Evolutionary conservation across 2,888 invertebrate species (phyloP).

Genomic region (Epiblema foenella): DNA sequence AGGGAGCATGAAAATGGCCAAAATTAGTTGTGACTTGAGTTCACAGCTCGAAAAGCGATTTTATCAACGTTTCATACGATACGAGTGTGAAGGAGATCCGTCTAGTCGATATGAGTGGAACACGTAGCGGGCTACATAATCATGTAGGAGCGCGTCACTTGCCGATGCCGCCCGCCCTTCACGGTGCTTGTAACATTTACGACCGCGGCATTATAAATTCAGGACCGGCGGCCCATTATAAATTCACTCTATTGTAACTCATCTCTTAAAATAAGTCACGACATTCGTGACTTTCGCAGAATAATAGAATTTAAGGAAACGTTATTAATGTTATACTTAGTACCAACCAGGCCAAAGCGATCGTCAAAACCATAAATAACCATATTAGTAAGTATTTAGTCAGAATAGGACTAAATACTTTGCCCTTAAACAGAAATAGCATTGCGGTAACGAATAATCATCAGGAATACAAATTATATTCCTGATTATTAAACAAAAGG

Average conservation of each 20-base stretch:
- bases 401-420: no score
- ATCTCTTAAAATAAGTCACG: conserved; percentile 15
- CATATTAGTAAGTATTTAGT: no score
- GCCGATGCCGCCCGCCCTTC: conserved; percentile 57
- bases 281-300: not conserved
- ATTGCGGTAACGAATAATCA: no score
- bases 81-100: conserved; percentile 1
- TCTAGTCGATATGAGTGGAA: conserved; percentile 4
- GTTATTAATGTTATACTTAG: no score
- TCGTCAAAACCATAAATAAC: no score
- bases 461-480: no score
- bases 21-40: conserved; percentile 5
- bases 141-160: conserved; percentile 19
- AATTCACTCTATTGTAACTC: conserved; percentile 25
- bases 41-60: conserved; percentile 16
- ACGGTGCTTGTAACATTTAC: conserved; percentile 47
- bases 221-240: conserved; percentile 27
- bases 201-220: conserved; percentile 27
- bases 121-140: conserved; percentile 15
- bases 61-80: conserved; percentile 4
- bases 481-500: not conserved
- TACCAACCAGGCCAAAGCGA: no score
- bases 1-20: not conserved
- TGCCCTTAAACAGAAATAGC: not conserved
- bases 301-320: not conserved